A percentile compares a stretch with the other conserved stretches of the same genome.
Conservation (phyloP, 2,113 vertebrate species). For the Calidris pugnax region DNA sequence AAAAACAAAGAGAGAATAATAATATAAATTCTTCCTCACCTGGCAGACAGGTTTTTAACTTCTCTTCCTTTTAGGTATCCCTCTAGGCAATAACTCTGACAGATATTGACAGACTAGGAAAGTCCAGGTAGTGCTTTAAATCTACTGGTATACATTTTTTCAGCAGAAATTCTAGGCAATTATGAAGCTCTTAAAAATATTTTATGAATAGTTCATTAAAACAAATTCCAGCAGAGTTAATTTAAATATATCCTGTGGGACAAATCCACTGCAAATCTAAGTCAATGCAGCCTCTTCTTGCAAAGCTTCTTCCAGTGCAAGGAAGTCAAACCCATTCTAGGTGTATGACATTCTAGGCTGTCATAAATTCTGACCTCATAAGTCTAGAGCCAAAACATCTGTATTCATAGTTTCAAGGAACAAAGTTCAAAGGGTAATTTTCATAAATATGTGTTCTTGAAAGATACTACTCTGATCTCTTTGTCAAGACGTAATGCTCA, state of each 20-base stretch:
- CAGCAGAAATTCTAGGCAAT: background rate
- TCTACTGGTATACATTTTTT: background rate
- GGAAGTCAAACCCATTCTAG: background rate
- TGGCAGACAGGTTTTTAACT: background rate
- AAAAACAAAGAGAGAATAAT: background rate
- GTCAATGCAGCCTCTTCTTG: background rate
- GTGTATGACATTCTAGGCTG: background rate
- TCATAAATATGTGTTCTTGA: background rate
- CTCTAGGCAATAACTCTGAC: background rate
- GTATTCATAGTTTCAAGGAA: background rate
- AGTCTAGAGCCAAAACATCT: background rate
- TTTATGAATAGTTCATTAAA: conserved; percentile 31
- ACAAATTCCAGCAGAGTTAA: background rate
- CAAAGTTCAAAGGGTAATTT: background rate
- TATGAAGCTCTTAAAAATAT: background rate
- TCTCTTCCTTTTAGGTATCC: background rate
- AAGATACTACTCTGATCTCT: background rate
- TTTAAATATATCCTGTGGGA: background rate
- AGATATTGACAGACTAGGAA: conserved; percentile 2
- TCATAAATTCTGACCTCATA: background rate
- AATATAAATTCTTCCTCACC: background rate
- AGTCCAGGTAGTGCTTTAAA: background rate
- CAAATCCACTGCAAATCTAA: background rate
- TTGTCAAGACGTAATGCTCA: background rate
- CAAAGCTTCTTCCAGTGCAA: background rate